Percentiles rank a stretch among this genome's conserved stretches.
Evolutionary conservation across 2,888 invertebrate species (phyloP).

Genomic region (Rhamphomyia laevipes): DNA sequence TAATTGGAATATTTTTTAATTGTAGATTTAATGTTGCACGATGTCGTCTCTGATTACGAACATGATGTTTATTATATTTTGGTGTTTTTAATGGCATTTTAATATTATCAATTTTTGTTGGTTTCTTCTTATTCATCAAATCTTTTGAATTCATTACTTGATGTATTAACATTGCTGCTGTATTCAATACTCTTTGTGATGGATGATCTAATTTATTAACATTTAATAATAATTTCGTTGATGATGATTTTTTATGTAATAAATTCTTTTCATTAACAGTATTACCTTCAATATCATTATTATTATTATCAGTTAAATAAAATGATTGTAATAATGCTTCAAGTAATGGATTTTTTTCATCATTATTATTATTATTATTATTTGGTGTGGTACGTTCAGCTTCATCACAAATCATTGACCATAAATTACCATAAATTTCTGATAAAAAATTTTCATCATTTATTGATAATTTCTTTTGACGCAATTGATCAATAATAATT

Average conservation of each 20-base stretch:
- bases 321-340: slow-evolving; percentile 10
- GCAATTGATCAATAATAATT: slow-evolving; percentile 9
- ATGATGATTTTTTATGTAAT: slow-evolving; percentile 1
- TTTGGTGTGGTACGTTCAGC: neutral
- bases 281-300: slow-evolving; percentile 1
- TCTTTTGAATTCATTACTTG: neutral
- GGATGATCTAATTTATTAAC: slow-evolving; percentile 10
- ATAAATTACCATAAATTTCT: slow-evolving; percentile 13
- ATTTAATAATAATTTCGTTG: slow-evolving; percentile 3
- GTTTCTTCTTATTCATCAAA: too few species aligned
- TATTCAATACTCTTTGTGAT: slow-evolving; percentile 13
- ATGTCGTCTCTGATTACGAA: neutral
- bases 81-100: neutral
- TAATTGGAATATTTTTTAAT: slow-evolving; percentile 3
- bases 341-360: slow-evolving; percentile 12
- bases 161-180: slow-evolving; percentile 12
- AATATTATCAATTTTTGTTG: too few species aligned
- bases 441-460: slow-evolving; percentile 9
- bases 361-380: neutral
- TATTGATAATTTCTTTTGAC: slow-evolving; percentile 1
- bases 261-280: neutral
- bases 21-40: slow-evolving; percentile 1
- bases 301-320: slow-evolving; percentile 4
- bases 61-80: too few species aligned
- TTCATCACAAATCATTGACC: slow-evolving; percentile 11